phyloP scores from a whole-genome alignment of 30 jellyfish, hydroid and myxozoan species.

The Nemopilema nomurai region DNA sequence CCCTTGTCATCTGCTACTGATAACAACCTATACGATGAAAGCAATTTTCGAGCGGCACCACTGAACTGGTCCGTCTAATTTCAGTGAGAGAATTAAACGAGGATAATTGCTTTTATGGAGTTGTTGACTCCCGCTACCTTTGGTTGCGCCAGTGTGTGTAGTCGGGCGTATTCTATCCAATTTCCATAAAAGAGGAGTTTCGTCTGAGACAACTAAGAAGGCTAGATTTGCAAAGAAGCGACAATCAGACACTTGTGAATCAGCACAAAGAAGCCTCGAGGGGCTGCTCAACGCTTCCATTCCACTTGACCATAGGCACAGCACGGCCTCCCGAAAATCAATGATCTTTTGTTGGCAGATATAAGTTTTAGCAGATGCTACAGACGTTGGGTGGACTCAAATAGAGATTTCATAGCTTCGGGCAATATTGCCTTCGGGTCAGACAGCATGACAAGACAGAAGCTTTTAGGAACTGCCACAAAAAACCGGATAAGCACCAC shows the following conservation, averaged over 20 bases:
- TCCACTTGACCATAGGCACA: background rate
- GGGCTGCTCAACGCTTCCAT: background rate
- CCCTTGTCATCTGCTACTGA: too few species aligned
- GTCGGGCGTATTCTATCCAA: background rate
- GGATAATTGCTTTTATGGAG: background rate
- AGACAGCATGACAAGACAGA: conserved; percentile 12
- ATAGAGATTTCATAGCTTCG: background rate
- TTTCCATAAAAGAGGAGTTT: background rate
- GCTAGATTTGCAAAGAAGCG: background rate
- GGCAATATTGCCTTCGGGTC: conserved; percentile 24
- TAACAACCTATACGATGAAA: too few species aligned
- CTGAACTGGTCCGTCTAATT: background rate
- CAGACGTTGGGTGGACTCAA: background rate
- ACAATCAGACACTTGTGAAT: background rate
- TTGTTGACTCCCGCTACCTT: background rate
- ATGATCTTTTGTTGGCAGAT: background rate
- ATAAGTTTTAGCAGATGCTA: conserved; percentile 21
- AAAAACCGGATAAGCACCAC: conserved; percentile 25
- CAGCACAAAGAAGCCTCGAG: background rate
- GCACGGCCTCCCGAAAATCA: background rate
- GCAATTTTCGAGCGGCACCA: too few species aligned
- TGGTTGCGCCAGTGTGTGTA: background rate
- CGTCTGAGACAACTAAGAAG: background rate
- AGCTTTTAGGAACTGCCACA: conserved; percentile 19
- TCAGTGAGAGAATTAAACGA: background rate